These are phyloP conservation scores for Pseudoatta argentina DNA, from an alignment of 1,140 invertebrate species.

Conservation along the genomic window DNA sequence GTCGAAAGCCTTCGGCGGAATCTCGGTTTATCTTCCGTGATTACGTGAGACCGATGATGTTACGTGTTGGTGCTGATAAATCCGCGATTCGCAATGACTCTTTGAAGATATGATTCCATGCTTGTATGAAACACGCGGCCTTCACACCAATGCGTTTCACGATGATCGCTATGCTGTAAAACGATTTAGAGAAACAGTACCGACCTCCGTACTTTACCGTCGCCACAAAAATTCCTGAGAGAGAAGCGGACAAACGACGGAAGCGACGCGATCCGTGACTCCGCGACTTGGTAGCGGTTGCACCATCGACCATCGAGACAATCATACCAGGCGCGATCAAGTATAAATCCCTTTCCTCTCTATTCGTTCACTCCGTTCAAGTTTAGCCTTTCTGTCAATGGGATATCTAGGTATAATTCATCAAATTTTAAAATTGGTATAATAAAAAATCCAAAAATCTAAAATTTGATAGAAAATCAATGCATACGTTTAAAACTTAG, in stretches of 20 bases:
- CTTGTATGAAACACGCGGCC: not conserved
- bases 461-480: too few relatives aligned
- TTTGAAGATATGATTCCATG: too few relatives aligned
- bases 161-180: not conserved
- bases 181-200: conserved; percentile 32
- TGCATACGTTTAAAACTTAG: too few relatives aligned
- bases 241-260: conserved; percentile 52
- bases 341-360: conserved; percentile 3
- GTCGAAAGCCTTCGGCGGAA: conserved; percentile 10
- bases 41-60: conserved; percentile 19
- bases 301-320: not conserved
- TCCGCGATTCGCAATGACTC: not conserved
- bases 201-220: not conserved
- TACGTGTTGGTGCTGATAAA: conserved; percentile 2
- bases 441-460: too few relatives aligned
- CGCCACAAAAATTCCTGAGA: conserved; percentile 54
- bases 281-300: conserved; percentile 20
- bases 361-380: not conserved
- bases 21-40: conserved; percentile 5
- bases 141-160: not conserved
- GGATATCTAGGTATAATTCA: too few relatives aligned
- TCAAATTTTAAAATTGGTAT: too few relatives aligned
- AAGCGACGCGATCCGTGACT: conserved; percentile 46
- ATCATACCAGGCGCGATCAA: not conserved
- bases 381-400: not conserved